Percentiles rank a stretch among this genome's conserved stretches.
Conservation (phyloP, 2,113 vertebrate species). For the Cheirogaleus medius region DNA sequence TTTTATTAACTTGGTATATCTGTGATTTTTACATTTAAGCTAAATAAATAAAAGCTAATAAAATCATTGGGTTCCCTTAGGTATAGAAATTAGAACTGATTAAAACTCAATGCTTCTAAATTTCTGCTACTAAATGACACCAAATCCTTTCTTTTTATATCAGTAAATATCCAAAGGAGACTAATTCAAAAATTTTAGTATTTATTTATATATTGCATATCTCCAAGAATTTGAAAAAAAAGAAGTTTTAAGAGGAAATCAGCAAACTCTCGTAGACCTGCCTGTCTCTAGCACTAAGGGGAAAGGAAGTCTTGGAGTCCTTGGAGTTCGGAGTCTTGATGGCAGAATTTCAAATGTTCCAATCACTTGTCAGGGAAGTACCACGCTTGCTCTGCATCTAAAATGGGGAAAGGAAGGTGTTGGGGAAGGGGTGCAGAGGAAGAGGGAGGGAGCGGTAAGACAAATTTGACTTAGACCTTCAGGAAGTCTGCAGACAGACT, state of each 20-base stretch:
- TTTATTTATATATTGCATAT: slow-evolving; percentile 66
- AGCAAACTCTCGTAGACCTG: background rate
- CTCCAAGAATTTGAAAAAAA: background rate
- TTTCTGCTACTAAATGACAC: background rate
- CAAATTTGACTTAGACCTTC: background rate
- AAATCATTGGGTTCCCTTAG: background rate
- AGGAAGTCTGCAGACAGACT: background rate
- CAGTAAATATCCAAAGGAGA: slow-evolving; percentile 13
- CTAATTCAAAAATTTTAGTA: background rate
- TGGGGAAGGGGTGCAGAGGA: background rate
- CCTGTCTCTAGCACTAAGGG: background rate
- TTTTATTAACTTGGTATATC: background rate
- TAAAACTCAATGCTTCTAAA: slow-evolving; percentile 24
- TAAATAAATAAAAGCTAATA: background rate
- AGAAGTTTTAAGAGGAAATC: background rate
- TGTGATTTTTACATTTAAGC: background rate
- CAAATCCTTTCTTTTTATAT: background rate
- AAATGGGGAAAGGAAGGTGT: background rate
- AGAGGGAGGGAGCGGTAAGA: background rate
- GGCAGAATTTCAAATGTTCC: background rate
- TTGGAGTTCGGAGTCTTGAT: background rate
- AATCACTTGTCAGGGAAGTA: slow-evolving; percentile 70
- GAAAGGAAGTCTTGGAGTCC: background rate
- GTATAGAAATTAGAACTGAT: background rate
- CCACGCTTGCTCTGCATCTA: slow-evolving; percentile 64